Base-by-base conservation (phyloP, 2,888 invertebrate species). In the Clistopyga incitator region DNA sequence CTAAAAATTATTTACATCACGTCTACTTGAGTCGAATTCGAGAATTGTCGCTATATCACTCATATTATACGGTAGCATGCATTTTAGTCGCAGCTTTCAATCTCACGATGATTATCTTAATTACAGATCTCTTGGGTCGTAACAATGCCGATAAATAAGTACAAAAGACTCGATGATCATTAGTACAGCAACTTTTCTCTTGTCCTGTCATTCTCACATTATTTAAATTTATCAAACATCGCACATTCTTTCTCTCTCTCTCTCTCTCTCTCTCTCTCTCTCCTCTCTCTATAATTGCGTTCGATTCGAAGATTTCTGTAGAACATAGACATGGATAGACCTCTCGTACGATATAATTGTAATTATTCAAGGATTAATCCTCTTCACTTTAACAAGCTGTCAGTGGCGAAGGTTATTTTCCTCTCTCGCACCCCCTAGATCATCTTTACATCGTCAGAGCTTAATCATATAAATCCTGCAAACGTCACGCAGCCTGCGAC, bases 261-360 rank as follows among this genome's bases (percentile, higher is more conserved):
- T 34, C 34, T 34, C 8, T 3, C 4, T 34, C 3, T 34, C 34
- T 34, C 34, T 34, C 34, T 34, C 34, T 34, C n/a, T n/a, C n/a
- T n/a, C n/a, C n/a, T 38, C 38, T 38, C 2, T 29, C 29, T n/a
- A 59, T 56, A 34, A 23, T 54, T 50, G 52, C 64, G 50, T 34
- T 15, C 59, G 68, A 74, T 34, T 64, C 64, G 56, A 23, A 47
- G 47, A 50, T 61, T 29, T 78, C 82, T 74, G 84, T 81, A 52
- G 78, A 78, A 84, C 81, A 74, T 85, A 82, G 84, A 88, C 84
- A 86, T 84, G 79, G 78, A 81, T 81, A 86, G 71, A 82, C 56
- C 81, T 82, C 10, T 74, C 34, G 71, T 82, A 83, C 68, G 83
- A 83, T 85, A 80, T 61, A 76, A 81, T 76, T 82, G 61, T 72